phyloP scores from a whole-genome alignment of 2,113 vertebrate genomes.

The Etia nguti region DNA sequence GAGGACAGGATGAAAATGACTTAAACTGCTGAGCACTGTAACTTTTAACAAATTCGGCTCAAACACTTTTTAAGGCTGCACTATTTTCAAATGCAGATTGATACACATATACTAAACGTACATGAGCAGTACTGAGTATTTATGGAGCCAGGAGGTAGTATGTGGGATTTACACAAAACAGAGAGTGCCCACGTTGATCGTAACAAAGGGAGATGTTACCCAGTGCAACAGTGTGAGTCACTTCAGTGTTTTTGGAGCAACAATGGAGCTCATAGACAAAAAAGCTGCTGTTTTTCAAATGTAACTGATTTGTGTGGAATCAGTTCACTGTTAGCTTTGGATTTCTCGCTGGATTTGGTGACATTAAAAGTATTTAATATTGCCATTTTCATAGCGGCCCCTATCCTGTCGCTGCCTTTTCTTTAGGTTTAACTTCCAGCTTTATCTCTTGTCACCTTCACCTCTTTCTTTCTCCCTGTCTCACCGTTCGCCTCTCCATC shows the following conservation, averaged over 20 bases:
- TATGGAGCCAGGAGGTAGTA: not conserved
- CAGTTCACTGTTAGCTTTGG: not conserved
- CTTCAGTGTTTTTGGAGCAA: not conserved
- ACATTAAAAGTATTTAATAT: not conserved
- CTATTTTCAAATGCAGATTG: not conserved
- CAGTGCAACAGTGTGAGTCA: not conserved
- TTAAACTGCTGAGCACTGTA: not conserved
- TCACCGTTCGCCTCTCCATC: not conserved
- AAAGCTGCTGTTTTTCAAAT: not conserved
- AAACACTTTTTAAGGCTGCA: fast-evolving
- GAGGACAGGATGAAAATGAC: not conserved
- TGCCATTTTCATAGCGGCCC: not conserved
- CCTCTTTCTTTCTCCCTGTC: not conserved
- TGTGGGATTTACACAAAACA: not conserved
- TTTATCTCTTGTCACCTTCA: not conserved
- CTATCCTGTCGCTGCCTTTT: not conserved
- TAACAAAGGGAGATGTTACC: not conserved
- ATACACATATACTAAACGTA: fast-evolving
- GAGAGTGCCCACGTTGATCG: not conserved
- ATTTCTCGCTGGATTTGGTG: not conserved
- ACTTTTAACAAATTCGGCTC: not conserved
- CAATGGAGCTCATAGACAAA: not conserved
- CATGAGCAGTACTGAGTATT: not conserved
- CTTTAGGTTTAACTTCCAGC: not conserved
- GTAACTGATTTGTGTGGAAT: not conserved